Evolutionary conservation across 2,797 vertebrate genomes (phyloP), one percentile per base, ranked within the genome.

Genomic region (Takifugu rubripes): DNA sequence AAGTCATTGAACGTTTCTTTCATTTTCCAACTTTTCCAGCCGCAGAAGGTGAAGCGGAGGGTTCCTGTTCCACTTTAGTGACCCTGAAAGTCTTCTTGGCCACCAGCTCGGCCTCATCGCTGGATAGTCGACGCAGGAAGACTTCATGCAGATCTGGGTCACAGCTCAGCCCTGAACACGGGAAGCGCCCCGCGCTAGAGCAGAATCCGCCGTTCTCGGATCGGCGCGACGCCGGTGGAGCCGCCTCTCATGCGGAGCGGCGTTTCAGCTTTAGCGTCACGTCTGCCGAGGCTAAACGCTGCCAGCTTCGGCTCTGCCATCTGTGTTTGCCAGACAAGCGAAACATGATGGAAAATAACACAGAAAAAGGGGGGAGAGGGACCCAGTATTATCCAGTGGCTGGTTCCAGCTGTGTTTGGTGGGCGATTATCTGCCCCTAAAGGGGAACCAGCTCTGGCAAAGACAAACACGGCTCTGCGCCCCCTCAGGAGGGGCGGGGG

Each of bases 361-460:
- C 25, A 9, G 25, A 51, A n/a, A 42, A 43, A 36, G 44, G 5
- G 68, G 56, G 33, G 36, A 62, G 51, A 36, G 59, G 63, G 64
- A 75, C 47, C 25, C 26, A 56, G 66, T 59, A 61, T 74, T 53
- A 70, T 65, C 75, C 71, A 17, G 12, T 52, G 64, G 59, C 49
- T 36, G 43, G 58, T 65, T 80, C 75, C 68, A 68, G 75, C 72
- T 81, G 70, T 1, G 27, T 62, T 61, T 73, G 61, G 63, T 61
- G 81, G 69, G 11, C 46, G 63, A 85, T 87, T 81, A 86, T 79
- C 75, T 68, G 52, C 26, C 58, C 67, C 66, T 48, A 53, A 50
- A 68, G 78, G 59, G 67, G 67, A 52, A 53, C 65, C 53, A 31
- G 42, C 17, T 75, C 58, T 72, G 71, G 80, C 66, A 70, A 56